Evolutionary conservation across 2,888 invertebrate genomes (phyloP).

Genomic region (Melitaea athalia): DNA sequence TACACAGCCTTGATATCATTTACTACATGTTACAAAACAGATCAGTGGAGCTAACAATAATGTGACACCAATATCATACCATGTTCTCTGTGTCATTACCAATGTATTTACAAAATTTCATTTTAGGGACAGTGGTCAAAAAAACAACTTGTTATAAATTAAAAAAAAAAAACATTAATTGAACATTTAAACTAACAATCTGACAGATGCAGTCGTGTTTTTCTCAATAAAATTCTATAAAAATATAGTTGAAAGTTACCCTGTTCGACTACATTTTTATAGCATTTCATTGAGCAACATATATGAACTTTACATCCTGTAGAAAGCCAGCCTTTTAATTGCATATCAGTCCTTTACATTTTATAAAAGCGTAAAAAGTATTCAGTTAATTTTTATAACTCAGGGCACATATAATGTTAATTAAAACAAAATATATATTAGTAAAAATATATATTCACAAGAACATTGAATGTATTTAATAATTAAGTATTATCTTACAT

Average conservation of each 20-base stretch:
- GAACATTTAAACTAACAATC: slow-evolving; percentile 7
- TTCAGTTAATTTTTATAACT: neutral
- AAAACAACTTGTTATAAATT: slow-evolving; percentile 27
- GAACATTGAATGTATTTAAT: neutral
- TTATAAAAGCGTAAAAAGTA: slow-evolving; percentile 12
- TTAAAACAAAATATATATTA: neutral
- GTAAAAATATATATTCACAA: neutral
- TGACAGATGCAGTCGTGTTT: neutral
- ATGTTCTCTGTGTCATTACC: slow-evolving; percentile 50
- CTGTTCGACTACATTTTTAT: neutral
- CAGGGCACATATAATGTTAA: slow-evolving; percentile 1
- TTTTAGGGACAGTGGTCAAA: slow-evolving; percentile 67
- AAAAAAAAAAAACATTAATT: neutral
- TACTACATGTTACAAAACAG: slow-evolving; percentile 79
- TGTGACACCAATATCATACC: slow-evolving; percentile 59
- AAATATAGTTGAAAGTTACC: neutral
- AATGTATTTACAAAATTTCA: slow-evolving; percentile 76
- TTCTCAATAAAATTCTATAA: neutral
- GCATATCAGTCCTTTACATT: slow-evolving; percentile 14
- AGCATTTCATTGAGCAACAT: neutral
- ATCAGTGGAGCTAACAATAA: slow-evolving; percentile 76
- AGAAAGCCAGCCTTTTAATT: slow-evolving; percentile 6
- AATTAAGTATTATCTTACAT: neutral
- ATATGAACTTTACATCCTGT: slow-evolving; percentile 1
- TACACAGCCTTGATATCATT: slow-evolving; percentile 81